Evolutionary conservation across 2,113 vertebrate species (phyloP).

Genomic region (Euleptes europaea): DNA sequence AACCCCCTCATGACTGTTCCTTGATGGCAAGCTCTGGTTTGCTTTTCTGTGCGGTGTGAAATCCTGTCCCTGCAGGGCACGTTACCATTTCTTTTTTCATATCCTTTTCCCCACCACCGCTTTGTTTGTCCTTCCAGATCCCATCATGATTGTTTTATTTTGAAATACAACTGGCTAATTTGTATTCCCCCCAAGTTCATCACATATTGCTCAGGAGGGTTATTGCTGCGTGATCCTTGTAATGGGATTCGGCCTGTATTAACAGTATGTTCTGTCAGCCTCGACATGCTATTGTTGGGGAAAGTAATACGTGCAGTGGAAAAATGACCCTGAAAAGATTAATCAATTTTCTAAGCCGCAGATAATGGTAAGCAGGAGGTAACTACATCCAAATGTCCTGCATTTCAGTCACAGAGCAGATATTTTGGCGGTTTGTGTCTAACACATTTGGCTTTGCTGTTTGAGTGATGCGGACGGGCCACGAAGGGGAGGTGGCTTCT

Average conservation of each 20-base stretch:
- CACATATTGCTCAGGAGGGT: not conserved
- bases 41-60: not conserved
- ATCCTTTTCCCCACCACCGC: not conserved
- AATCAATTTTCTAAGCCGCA: not conserved
- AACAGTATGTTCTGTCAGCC: not conserved
- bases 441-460: not conserved
- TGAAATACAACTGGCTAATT: not conserved
- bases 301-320: not conserved
- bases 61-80: not conserved
- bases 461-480: not conserved
- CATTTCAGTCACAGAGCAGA: not conserved
- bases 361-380: not conserved
- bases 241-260: not conserved
- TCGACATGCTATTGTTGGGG: not conserved
- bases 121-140: not conserved
- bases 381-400: not conserved
- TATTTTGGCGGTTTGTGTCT: too few relatives aligned
- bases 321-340: not conserved
- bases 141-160: not conserved
- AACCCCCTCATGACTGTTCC: not conserved
- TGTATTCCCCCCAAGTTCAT: not conserved
- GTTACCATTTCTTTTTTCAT: too few relatives aligned
- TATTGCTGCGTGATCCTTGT: not conserved
- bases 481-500: too few relatives aligned
- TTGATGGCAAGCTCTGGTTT: not conserved